These are phyloP conservation scores for Schizotus pectinicornis DNA, from an alignment of 2,888 invertebrate genomes.

Conservation along the genomic window DNA sequence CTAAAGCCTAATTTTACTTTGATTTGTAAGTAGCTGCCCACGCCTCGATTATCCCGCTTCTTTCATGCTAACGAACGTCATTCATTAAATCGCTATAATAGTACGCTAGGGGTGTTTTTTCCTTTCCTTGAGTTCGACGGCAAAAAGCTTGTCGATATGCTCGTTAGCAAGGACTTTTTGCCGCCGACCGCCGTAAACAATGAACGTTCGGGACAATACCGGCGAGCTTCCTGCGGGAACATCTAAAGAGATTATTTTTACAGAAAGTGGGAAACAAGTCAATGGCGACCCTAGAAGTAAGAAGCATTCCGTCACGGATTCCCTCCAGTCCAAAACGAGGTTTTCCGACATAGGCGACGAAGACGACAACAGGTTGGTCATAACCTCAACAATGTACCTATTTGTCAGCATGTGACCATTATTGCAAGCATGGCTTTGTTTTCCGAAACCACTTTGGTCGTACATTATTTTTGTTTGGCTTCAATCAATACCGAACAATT, in stretches of 20 bases:
- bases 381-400: neutral
- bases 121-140: too few species aligned
- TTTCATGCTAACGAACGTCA: too few species aligned
- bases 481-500: too few species aligned
- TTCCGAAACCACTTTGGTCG: neutral
- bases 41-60: too few species aligned
- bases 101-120: too few species aligned
- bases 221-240: neutral
- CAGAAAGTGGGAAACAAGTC: conserved; percentile 52
- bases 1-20: too few species aligned
- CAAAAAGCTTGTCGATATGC: too few species aligned
- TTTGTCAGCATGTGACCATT: too few species aligned
- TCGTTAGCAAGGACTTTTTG: too few species aligned
- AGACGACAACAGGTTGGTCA: conserved; percentile 2
- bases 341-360: conserved; percentile 48
- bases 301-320: conserved; percentile 57
- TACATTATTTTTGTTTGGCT: neutral
- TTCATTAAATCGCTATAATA: too few species aligned
- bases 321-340: conserved; percentile 53
- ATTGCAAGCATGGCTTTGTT: neutral
- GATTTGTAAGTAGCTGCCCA: too few species aligned
- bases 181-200: neutral
- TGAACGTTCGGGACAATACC: conserved; percentile 9
- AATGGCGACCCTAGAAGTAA: conserved; percentile 55
- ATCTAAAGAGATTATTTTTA: conserved; percentile 33